Conservation (phyloP, 2,113 vertebrate genomes). For the Galbula dea region DNA sequence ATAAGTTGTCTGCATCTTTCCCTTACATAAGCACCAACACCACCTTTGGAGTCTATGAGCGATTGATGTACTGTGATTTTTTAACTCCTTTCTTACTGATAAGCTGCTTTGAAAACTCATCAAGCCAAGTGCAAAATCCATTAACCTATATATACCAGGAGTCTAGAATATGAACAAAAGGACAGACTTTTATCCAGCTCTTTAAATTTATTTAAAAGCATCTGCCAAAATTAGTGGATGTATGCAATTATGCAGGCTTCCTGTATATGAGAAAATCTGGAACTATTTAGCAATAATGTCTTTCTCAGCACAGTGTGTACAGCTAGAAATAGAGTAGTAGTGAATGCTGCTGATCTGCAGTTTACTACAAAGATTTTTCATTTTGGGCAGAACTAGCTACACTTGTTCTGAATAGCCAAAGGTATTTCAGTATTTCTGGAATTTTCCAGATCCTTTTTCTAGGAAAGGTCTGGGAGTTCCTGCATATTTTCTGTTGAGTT, state of each 20-base stretch:
- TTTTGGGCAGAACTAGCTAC: neutral
- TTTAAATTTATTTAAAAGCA: neutral
- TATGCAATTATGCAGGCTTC: neutral
- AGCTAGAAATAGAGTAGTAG: neutral
- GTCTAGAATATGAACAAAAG: neutral
- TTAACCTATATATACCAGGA: neutral
- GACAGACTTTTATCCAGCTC: neutral
- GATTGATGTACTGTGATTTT: neutral
- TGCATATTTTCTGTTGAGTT: neutral
- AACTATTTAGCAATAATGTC: neutral
- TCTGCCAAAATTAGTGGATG: neutral
- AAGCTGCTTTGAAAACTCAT: neutral
- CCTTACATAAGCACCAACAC: slow-evolving; percentile 7
- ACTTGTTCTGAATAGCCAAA: neutral
- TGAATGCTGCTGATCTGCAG: neutral
- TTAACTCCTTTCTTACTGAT: neutral
- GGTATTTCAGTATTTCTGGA: neutral
- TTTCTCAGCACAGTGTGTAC: neutral
- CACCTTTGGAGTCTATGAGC: neutral
- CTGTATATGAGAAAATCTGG: neutral
- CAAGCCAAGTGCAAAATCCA: neutral
- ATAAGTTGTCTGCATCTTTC: neutral
- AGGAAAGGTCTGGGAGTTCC: neutral
- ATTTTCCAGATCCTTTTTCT: neutral
- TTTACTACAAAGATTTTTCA: neutral